phyloP scores from a whole-genome alignment of 2,888 invertebrate species.

The Priocnemis perturbator region DNA sequence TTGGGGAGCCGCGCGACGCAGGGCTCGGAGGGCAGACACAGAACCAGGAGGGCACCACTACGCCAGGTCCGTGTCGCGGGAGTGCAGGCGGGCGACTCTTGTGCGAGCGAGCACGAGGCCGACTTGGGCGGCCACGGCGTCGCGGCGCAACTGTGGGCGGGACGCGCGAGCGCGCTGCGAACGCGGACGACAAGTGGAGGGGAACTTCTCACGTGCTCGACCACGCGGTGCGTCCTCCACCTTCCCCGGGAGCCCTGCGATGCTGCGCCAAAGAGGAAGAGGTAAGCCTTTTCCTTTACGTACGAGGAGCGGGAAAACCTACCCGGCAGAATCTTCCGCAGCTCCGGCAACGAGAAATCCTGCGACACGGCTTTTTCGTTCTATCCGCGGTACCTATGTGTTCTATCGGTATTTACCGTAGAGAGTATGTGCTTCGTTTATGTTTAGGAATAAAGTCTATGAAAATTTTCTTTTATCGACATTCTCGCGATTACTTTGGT shows the following conservation, averaged over 20 bases:
- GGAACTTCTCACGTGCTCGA: slow-evolving; percentile 70
- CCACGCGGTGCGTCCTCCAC: slow-evolving; percentile 65
- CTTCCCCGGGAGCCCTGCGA: slow-evolving; percentile 11
- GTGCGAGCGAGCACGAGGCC: slow-evolving; percentile 59
- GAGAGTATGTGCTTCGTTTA: too few relatives aligned
- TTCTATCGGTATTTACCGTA: too few relatives aligned
- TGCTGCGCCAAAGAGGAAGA: slow-evolving; percentile 20
- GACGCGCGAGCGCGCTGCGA: slow-evolving; percentile 68
- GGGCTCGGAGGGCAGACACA: slow-evolving; percentile 42
- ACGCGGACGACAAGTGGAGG: slow-evolving; percentile 54
- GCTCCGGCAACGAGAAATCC: too few relatives aligned
- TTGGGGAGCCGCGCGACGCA: slow-evolving; percentile 27
- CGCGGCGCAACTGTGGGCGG: slow-evolving; percentile 70
- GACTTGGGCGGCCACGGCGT: slow-evolving; percentile 66
- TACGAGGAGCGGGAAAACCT: not conserved
- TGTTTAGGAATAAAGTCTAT: too few relatives aligned
- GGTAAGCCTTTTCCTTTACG: slow-evolving; percentile 31
- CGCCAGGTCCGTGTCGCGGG: slow-evolving; percentile 64
- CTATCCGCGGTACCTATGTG: too few relatives aligned
- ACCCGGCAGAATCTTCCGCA: too few relatives aligned
- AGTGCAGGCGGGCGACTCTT: slow-evolving; percentile 69
- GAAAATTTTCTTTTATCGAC: too few relatives aligned
- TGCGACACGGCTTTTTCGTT: too few relatives aligned
- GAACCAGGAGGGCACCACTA: slow-evolving; percentile 40
- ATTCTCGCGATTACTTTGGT: too few relatives aligned